These are phyloP conservation scores for Eupeodes luniger DNA, from an alignment of 2,888 invertebrate genomes.

Conservation along the genomic window DNA sequence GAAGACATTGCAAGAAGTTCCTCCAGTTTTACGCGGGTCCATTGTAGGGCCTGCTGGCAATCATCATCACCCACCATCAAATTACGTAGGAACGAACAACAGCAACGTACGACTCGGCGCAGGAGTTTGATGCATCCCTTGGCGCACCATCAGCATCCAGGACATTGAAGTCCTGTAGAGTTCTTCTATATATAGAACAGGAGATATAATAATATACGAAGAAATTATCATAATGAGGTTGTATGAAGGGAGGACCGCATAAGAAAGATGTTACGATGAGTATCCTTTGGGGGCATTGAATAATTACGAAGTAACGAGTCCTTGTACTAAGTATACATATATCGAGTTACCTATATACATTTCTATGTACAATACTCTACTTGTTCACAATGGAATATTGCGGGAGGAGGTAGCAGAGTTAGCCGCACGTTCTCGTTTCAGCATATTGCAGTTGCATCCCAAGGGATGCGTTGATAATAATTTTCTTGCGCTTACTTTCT, in stretches of 20 bases:
- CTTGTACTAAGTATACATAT: background rate
- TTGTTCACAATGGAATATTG: background rate
- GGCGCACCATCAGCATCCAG: conserved; percentile 2
- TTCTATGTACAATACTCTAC: no score
- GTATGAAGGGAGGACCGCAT: conserved; percentile 34
- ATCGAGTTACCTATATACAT: no score
- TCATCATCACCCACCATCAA: conserved; percentile 21
- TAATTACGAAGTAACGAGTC: conserved; percentile 70
- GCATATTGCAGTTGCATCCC: conserved; percentile 57
- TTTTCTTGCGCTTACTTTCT: conserved; percentile 56
- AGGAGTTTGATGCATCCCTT: conserved; percentile 46
- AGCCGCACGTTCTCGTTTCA: conserved; percentile 44
- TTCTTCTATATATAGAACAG: no score
- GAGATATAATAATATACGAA: conserved; percentile 8
- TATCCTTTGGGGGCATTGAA: conserved; percentile 71
- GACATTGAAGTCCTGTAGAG: background rate
- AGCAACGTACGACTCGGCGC: background rate
- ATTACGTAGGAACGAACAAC: background rate
- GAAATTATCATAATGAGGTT: conserved; percentile 74
- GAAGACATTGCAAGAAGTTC: conserved; percentile 61
- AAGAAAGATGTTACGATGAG: conserved; percentile 36
- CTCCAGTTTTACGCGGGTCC: conserved; percentile 11
- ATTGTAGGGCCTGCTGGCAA: conserved; percentile 25
- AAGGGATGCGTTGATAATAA: conserved; percentile 40
- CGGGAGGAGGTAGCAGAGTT: conserved; percentile 13